These are phyloP conservation scores for Phasianus colchicus DNA, from an alignment of 2,113 vertebrate species.

Conservation along the genomic window DNA sequence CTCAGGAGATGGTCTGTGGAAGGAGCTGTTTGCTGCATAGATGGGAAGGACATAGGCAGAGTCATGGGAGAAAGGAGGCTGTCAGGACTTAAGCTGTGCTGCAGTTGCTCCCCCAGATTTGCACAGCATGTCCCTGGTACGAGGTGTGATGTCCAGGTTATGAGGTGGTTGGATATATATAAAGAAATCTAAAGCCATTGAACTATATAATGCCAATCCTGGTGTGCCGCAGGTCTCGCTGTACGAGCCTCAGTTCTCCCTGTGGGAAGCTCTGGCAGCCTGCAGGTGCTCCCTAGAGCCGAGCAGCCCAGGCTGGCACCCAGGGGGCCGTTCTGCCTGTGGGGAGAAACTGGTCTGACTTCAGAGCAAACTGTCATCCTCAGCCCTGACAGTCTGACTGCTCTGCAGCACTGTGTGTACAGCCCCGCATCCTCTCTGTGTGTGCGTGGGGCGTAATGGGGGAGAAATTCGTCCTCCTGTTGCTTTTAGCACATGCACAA, in stretches of 20 bases:
- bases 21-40: neutral
- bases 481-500: neutral
- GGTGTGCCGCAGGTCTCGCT: neutral
- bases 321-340: accelerated
- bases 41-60: neutral
- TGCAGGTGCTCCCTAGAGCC: neutral
- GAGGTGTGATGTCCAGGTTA: too few species aligned
- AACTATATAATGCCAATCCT: neutral
- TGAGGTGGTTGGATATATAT: neutral
- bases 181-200: neutral
- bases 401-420: accelerated
- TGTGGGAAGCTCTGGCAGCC: neutral
- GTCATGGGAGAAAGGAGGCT: neutral
- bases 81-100: neutral
- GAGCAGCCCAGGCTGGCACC: neutral
- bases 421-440: neutral
- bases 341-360: neutral
- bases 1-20: neutral
- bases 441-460: accelerated
- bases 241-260: neutral
- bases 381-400: accelerated
- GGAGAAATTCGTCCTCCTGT: neutral
- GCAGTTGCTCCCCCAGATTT: neutral
- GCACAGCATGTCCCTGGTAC: neutral
- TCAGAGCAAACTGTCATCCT: neutral